Evolutionary conservation across 2,797 vertebrate genomes (phyloP), one percentile per base, ranked within the genome.

Genomic region (Protonibea diacanthus): DNA sequence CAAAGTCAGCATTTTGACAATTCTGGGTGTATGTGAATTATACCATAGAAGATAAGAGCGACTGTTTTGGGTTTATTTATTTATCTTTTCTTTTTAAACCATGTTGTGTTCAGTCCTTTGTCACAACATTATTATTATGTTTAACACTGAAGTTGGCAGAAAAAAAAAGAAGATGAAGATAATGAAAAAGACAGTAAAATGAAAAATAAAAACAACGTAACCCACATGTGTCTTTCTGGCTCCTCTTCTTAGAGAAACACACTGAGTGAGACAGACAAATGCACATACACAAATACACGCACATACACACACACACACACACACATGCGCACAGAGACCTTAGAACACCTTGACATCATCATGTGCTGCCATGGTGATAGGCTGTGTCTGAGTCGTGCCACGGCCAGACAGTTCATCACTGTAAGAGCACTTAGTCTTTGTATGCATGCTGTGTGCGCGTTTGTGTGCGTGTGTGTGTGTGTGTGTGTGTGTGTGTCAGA

Each of bases 361-460:
- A 58, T 68, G 72, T 56, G 75, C 79, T 86, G 61, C 80, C 78
- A 85, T 80, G 68, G 76, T 74, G 78, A 81, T 74, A 78, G 78
- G 44, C 49, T 68, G 66, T 51, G 60, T 71, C 65, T 78, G 61
- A 77, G 74, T 72, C 15, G 7, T 67, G 61, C 75, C 81, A 76
- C 5, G 18, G 65, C 58, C 58, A 78, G 62, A 77, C 70, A 75
- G 77, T 74, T 82, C 69, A 80, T 83, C 73, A 82, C 45, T 72
- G 65, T 78, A 70, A 88, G 62, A 79, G 79, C 79, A 81, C 78
- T 82, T 78, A 77, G 52, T 60, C 70, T 79, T 73, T 85, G 83
- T 69, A 76, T 80, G 68, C 60, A 72, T 44, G 62, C 62, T 74
- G 80, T 47, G 49, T 82, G 23, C 70, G 38, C 56, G 42, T 57